Conservation (phyloP, 2,888 invertebrate genomes). For the Andrena praecox region DNA sequence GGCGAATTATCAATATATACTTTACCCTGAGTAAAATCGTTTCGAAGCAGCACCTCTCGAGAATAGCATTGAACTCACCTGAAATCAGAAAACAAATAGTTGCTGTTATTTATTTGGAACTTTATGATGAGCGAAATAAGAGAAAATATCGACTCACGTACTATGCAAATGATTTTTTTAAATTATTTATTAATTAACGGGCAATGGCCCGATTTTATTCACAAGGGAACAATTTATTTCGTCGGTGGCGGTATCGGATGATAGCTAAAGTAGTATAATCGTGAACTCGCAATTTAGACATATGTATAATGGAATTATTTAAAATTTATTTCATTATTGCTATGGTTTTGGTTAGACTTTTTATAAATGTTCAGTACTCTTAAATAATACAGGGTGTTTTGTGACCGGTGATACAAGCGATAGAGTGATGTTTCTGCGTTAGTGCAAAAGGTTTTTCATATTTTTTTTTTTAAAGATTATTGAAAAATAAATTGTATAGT, state of each 20-base stretch:
- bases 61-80: slow-evolving; percentile 64
- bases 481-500: too few species aligned
- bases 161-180: not conserved
- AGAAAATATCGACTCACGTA: not conserved
- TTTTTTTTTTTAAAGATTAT: too few species aligned
- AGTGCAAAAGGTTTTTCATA: too few species aligned
- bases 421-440: too few species aligned
- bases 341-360: too few species aligned
- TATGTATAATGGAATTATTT: too few species aligned
- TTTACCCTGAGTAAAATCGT: slow-evolving; percentile 58
- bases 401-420: too few species aligned
- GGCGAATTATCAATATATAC: slow-evolving; percentile 32
- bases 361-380: too few species aligned
- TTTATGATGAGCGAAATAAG: too few species aligned
- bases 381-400: too few species aligned
- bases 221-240: not conserved
- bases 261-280: not conserved
- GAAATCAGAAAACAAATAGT: slow-evolving; percentile 44
- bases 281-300: not conserved
- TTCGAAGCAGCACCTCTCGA: slow-evolving; percentile 38
- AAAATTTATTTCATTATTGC: too few species aligned
- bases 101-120: not conserved
- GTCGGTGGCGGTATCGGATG: too few species aligned
- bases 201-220: not conserved
- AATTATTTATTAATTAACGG: not conserved